Evolutionary conservation across 2,888 invertebrate species (phyloP).

Genomic region (Drosophila paranaensis): DNA sequence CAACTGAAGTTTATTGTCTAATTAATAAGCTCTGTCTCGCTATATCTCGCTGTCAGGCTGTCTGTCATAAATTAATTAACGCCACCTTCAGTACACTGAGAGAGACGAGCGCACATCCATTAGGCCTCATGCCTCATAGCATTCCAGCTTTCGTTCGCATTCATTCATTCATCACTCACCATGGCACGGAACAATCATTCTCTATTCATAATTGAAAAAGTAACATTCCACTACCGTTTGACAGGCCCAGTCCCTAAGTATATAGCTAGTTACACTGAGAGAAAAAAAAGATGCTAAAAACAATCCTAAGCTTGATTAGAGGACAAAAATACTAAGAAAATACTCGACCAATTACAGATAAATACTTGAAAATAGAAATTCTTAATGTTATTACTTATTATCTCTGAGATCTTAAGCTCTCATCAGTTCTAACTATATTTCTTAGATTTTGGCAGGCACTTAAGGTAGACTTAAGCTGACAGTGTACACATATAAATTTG

Average conservation of each 20-base stretch:
- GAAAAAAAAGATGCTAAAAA: background rate
- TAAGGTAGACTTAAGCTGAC: background rate
- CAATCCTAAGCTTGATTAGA: too few relatives aligned
- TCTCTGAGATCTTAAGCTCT: too few relatives aligned
- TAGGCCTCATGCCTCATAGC: conserved; percentile 47
- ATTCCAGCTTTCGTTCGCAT: conserved; percentile 33
- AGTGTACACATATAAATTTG: conserved; percentile 1
- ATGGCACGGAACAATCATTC: conserved; percentile 67
- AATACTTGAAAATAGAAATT: too few relatives aligned
- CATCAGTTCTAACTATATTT: too few relatives aligned
- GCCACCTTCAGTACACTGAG: conserved; percentile 32
- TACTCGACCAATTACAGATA: too few relatives aligned
- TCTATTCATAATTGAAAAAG: conserved; percentile 78
- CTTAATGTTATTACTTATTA: too few relatives aligned
- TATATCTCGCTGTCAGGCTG: conserved; percentile 22
- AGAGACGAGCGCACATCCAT: conserved; percentile 48
- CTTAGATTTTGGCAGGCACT: too few relatives aligned
- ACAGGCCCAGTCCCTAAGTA: conserved; percentile 31
- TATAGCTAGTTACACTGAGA: conserved; percentile 1
- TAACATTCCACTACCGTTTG: conserved; percentile 71
- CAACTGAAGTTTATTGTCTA: conserved; percentile 58
- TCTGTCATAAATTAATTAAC: conserved; percentile 72
- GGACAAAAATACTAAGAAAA: too few relatives aligned
- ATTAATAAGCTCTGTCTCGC: conserved; percentile 61
- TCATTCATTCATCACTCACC: conserved; percentile 52